phyloP scores from a whole-genome alignment of 2,888 invertebrate species.

The Cataglyphis livida region DNA sequence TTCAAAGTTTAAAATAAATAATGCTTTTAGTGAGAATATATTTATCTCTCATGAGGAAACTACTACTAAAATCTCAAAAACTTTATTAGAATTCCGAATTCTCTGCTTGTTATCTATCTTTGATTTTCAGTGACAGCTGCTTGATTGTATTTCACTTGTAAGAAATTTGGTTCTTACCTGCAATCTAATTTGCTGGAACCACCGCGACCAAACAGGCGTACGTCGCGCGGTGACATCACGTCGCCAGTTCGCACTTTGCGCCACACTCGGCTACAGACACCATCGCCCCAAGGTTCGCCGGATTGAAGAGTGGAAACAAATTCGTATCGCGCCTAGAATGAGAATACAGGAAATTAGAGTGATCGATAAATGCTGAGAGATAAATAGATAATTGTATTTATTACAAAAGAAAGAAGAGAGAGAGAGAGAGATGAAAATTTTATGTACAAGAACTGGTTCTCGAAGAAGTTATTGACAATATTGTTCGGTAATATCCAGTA shows the following conservation, averaged over 20 bases:
- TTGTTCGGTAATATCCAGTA: background rate
- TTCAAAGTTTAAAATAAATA: too few species aligned
- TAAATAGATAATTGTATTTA: background rate
- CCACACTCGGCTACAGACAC: constrained; percentile 89
- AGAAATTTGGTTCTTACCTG: constrained; percentile 70
- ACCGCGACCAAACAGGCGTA: constrained; percentile 94
- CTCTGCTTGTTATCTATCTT: background rate
- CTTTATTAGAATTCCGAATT: background rate
- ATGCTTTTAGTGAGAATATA: too few species aligned
- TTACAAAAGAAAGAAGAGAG: background rate
- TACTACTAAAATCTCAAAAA: background rate
- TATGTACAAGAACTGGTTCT: background rate
- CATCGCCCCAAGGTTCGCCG: constrained; percentile 88
- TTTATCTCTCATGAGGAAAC: background rate
- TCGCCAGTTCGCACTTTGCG: constrained; percentile 89
- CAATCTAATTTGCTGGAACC: constrained; percentile 92
- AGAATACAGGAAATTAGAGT: background rate
- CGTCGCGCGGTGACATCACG: constrained; percentile 90
- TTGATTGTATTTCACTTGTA: background rate
- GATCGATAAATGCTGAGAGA: background rate
- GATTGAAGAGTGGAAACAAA: constrained; percentile 93
- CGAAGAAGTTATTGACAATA: background rate
- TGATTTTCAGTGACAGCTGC: background rate
- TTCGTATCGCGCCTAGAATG: constrained; percentile 89
- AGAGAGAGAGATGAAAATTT: background rate